Percentiles rank a stretch among this genome's conserved stretches.
Conservation (phyloP, 2,113 vertebrate genomes). For the Physeter macrocephalus region DNA sequence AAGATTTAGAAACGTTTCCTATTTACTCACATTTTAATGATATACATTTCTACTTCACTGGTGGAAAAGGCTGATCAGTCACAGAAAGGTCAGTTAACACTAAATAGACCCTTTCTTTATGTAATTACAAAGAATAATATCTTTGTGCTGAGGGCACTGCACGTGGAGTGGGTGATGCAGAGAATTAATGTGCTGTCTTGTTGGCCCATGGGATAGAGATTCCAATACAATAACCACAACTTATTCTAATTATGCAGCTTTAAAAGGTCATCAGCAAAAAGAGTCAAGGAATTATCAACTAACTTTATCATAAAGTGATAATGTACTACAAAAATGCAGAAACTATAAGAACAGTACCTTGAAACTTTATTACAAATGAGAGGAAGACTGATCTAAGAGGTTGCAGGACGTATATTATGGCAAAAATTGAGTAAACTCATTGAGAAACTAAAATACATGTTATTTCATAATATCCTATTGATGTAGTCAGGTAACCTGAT, state of each 20-base stretch:
- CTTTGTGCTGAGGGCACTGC: constrained; percentile 67
- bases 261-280: constrained; percentile 74
- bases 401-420: neutral
- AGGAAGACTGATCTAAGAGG: neutral
- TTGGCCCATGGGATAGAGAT: constrained; percentile 69
- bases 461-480: neutral
- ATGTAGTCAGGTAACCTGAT: neutral
- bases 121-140: constrained; percentile 77
- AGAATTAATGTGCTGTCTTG: constrained; percentile 72
- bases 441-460: neutral
- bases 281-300: constrained; percentile 69
- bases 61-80: constrained; percentile 77
- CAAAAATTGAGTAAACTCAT: neutral
- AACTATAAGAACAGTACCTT: neutral
- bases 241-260: constrained; percentile 64
- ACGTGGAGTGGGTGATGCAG: constrained; percentile 73
- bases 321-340: neutral
- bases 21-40: constrained; percentile 73
- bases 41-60: constrained; percentile 70
- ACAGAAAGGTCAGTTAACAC: constrained; percentile 77
- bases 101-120: constrained; percentile 76
- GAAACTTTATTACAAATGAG: neutral
- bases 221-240: constrained; percentile 65
- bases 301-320: constrained; percentile 63
- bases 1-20: constrained; percentile 61